Conservation (phyloP, 1,140 invertebrate species). For the Drosophila ironensis region DNA sequence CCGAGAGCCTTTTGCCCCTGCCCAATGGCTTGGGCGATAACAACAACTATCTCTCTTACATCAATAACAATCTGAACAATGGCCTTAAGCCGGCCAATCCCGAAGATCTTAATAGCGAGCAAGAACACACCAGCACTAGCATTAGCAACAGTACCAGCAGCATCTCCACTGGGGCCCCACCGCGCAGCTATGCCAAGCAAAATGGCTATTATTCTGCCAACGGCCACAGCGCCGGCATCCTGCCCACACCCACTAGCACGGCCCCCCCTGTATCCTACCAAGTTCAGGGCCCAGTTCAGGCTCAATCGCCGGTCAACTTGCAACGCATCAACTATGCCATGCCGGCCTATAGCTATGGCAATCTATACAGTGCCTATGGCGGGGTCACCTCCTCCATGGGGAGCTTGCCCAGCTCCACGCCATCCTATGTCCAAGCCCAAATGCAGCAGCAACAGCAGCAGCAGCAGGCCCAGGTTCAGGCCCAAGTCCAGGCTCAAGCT, state of each 20-base stretch:
- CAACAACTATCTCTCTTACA: slow-evolving; percentile 68
- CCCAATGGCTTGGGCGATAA: slow-evolving; percentile 53
- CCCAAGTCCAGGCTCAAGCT: slow-evolving; percentile 60
- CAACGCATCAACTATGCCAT: slow-evolving; percentile 62
- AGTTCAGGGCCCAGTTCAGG: slow-evolving; percentile 11
- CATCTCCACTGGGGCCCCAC: slow-evolving; percentile 14
- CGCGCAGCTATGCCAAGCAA: slow-evolving; percentile 47
- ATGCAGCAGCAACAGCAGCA: slow-evolving; percentile 61
- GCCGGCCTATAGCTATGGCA: slow-evolving; percentile 58
- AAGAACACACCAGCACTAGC: too few relatives aligned
- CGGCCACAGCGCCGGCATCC: slow-evolving; percentile 70
- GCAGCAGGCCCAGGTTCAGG: slow-evolving; percentile 30
- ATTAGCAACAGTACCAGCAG: slow-evolving; percentile 22
- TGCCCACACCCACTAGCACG: slow-evolving; percentile 76
- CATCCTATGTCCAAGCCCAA: slow-evolving; percentile 67
- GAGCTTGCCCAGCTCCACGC: slow-evolving; percentile 32
- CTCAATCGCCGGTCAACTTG: slow-evolving; percentile 31
- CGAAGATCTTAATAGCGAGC: slow-evolving; percentile 31
- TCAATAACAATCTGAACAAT: slow-evolving; percentile 65
- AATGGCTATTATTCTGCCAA: slow-evolving; percentile 57
- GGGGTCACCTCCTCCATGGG: slow-evolving; percentile 43
- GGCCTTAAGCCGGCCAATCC: slow-evolving; percentile 31
- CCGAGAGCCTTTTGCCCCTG: slow-evolving; percentile 34
- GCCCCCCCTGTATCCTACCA: slow-evolving; percentile 33
- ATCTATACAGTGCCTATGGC: slow-evolving; percentile 43